Conservation (phyloP, 2,113 vertebrate species). For the Manacus vitellinus region DNA sequence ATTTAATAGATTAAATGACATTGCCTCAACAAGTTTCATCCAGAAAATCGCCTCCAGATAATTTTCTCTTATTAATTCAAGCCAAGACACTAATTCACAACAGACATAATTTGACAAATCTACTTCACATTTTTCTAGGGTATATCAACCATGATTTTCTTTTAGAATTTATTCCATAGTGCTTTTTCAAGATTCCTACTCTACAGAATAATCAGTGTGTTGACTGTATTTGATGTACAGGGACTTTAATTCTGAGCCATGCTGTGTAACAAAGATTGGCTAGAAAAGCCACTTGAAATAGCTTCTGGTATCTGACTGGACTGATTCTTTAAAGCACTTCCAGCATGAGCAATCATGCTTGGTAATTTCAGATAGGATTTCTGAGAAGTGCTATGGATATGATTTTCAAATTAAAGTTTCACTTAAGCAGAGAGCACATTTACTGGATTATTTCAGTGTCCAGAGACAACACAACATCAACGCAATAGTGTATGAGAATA, state of each 20-base stretch:
- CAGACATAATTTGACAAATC: not conserved
- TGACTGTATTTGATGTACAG: not conserved
- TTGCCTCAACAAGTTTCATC: not conserved
- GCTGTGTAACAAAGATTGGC: not conserved
- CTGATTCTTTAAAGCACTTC: slow-evolving; percentile 5
- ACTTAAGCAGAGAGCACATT: not conserved
- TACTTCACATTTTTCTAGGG: not conserved
- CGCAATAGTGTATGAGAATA: not conserved
- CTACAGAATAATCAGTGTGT: not conserved
- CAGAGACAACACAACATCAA: not conserved
- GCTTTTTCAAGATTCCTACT: not conserved
- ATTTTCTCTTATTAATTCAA: not conserved
- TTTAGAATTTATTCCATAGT: not conserved
- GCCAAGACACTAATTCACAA: not conserved
- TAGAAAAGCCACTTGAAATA: not conserved
- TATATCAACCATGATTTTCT: not conserved
- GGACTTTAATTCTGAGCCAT: not conserved
- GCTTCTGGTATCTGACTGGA: not conserved
- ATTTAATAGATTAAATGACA: not conserved
- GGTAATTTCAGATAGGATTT: slow-evolving; percentile 33
- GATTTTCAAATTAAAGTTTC: slow-evolving; percentile 40
- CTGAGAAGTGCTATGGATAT: not conserved
- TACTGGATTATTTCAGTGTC: slow-evolving; percentile 17
- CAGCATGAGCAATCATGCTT: slow-evolving; percentile 22
- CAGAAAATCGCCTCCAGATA: not conserved